A percentile compares a stretch with the other conserved stretches of the same genome.
phyloP scores from a whole-genome alignment of 2,113 vertebrate species.

The Aplodontia rufa region DNA sequence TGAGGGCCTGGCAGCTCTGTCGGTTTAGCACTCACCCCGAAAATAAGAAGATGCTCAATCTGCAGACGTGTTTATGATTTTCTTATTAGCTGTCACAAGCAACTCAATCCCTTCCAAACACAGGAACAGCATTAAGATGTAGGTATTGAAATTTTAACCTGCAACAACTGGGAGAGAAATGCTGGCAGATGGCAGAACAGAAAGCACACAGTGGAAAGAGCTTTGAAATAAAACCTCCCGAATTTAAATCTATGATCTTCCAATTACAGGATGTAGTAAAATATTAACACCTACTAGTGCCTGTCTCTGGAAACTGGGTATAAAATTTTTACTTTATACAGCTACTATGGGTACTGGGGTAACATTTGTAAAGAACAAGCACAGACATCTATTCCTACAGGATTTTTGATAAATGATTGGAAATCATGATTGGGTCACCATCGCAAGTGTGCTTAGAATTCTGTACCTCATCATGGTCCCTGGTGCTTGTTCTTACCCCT shows the following conservation, averaged over 20 bases:
- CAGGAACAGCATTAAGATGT: background rate
- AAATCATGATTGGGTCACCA: background rate
- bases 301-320: background rate
- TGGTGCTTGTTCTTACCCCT: background rate
- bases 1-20: background rate
- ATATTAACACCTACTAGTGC: background rate
- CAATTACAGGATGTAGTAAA: background rate
- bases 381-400: background rate
- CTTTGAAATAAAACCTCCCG: background rate
- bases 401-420: background rate
- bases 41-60: background rate
- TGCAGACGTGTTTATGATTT: constrained; percentile 35
- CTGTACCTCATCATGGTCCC: fast-evolving
- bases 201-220: background rate
- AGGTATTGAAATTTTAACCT: constrained; percentile 12
- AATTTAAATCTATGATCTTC: background rate
- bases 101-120: background rate
- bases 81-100: constrained; percentile 37
- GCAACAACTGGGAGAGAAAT: background rate
- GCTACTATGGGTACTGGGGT: background rate
- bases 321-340: background rate
- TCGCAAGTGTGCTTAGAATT: background rate
- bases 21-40: background rate
- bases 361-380: background rate
- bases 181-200: background rate